These are phyloP conservation scores for Lasiommata megera DNA, from an alignment of 2,888 invertebrate species.

Conservation along the genomic window DNA sequence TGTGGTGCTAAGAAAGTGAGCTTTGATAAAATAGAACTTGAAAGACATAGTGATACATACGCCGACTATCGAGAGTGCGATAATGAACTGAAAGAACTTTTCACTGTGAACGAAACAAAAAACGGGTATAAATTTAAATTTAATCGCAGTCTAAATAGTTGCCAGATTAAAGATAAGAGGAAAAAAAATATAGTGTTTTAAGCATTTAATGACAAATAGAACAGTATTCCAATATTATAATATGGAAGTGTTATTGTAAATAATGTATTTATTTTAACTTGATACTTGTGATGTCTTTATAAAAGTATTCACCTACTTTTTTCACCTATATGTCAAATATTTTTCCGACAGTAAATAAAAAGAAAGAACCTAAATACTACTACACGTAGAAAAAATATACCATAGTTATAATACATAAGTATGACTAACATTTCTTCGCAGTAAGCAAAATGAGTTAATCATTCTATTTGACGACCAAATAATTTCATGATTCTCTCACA, in stretches of 20 bases:
- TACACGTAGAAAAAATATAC: no score
- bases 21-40: constrained; percentile 41
- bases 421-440: no score
- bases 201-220: constrained; percentile 1
- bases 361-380: no score
- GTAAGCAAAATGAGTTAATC: no score
- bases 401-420: no score
- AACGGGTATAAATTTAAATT: constrained; percentile 67
- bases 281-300: no score
- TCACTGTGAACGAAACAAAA: constrained; percentile 45
- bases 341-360: no score
- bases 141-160: constrained; percentile 70
- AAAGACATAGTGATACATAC: constrained; percentile 62
- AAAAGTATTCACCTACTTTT: no score
- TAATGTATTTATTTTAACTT: neutral
- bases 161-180: constrained; percentile 62
- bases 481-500: neutral
- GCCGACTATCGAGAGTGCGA: constrained; percentile 60
- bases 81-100: constrained; percentile 50
- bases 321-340: no score
- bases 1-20: constrained; percentile 33
- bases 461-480: neutral
- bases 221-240: neutral
- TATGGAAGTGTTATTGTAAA: neutral
- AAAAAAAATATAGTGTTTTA: constrained; percentile 52